phyloP scores from a whole-genome alignment of 2,113 vertebrate genomes.

The Misgurnus mizolepis region DNA sequence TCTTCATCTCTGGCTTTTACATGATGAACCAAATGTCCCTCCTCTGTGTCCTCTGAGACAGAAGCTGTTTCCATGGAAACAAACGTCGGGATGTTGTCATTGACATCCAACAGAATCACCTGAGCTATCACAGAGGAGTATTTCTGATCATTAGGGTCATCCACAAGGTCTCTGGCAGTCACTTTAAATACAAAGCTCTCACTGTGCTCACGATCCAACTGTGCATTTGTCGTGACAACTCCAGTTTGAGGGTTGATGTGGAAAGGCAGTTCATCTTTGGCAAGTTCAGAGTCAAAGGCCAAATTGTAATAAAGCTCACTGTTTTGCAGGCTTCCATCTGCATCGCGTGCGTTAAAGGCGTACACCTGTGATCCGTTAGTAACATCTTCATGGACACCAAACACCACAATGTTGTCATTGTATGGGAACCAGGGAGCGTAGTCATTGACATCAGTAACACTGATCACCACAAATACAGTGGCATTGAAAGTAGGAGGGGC shows the following conservation, averaged over 20 bases:
- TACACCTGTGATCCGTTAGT: constrained; percentile 77
- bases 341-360: constrained; percentile 85
- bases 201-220: constrained; percentile 80
- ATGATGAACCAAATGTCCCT: constrained; percentile 80
- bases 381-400: constrained; percentile 81
- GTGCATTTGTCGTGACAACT: constrained; percentile 72
- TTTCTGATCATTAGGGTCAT: constrained; percentile 70
- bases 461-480: constrained; percentile 75
- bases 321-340: constrained; percentile 82
- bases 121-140: constrained; percentile 73
- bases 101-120: constrained; percentile 84
- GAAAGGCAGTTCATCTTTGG: constrained; percentile 71
- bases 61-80: constrained; percentile 65
- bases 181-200: constrained; percentile 75
- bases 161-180: constrained; percentile 79
- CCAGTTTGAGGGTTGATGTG: constrained; percentile 80
- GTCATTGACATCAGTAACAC: constrained; percentile 62
- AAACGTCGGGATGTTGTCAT: constrained; percentile 87
- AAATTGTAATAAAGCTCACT: constrained; percentile 82
- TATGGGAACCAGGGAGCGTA: constrained; percentile 76
- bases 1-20: constrained; percentile 83
- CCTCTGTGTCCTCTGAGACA: constrained; percentile 76
- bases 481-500: constrained; percentile 63
- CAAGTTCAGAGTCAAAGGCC: constrained; percentile 51
- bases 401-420: constrained; percentile 74